Percentiles rank a stretch among this genome's conserved stretches.
These are phyloP conservation scores for Delia radicum DNA, from an alignment of 1,140 invertebrate species.

Conservation along the genomic window DNA sequence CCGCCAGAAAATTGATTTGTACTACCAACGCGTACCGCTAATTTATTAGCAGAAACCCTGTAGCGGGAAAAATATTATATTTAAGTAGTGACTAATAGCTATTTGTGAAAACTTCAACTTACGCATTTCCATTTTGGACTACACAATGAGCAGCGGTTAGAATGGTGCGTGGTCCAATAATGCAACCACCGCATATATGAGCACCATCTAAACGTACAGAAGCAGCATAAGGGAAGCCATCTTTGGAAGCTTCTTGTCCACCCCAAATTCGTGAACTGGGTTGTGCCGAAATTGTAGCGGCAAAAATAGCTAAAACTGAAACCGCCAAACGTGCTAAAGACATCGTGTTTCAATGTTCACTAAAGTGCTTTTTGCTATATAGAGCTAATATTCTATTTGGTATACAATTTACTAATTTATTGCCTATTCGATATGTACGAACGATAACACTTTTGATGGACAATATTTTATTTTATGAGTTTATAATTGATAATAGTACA, in stretches of 20 bases:
- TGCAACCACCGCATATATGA: constrained; percentile 43
- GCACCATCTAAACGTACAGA: constrained; percentile 45
- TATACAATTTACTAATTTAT: neutral
- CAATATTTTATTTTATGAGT: neutral
- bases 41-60: constrained; percentile 32
- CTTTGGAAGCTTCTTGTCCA: constrained; percentile 36
- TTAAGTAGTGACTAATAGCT: neutral
- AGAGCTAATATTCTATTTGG: neutral
- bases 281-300: neutral
- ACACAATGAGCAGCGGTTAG: constrained; percentile 48
- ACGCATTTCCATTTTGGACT: constrained; percentile 31
- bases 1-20: constrained; percentile 50
- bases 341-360: constrained; percentile 4
- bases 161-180: constrained; percentile 31
- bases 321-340: constrained; percentile 19
- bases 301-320: constrained; percentile 1
- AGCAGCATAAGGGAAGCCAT: constrained; percentile 36
- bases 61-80: neutral
- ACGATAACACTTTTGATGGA: neutral
- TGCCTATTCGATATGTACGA: neutral
- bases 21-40: constrained; percentile 45
- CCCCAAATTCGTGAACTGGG: constrained; percentile 40
- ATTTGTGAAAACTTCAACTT: constrained; percentile 27
- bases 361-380: neutral
- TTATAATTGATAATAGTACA: too few species aligned